Conservation (phyloP, 2,888 invertebrate species). For the Cetonia aurata region DNA sequence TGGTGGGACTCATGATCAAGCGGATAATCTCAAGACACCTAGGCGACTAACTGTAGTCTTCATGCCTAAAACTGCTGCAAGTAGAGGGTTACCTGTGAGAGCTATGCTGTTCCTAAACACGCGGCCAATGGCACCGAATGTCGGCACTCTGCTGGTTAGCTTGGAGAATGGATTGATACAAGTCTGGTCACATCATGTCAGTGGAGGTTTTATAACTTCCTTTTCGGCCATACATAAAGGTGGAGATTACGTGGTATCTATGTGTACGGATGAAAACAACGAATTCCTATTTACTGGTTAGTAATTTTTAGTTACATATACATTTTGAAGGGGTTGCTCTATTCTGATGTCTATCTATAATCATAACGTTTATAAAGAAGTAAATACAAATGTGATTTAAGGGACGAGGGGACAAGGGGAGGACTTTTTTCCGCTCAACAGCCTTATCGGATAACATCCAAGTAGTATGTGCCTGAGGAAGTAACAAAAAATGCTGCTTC, state of each 20-base stretch:
- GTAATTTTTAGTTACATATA: neutral
- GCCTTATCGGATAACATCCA: too few species aligned
- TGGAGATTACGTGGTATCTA: slow-evolving; percentile 76
- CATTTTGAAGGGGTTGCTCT: neutral
- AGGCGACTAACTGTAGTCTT: slow-evolving; percentile 65
- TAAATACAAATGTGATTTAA: too few species aligned
- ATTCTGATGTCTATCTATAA: too few species aligned
- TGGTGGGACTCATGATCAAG: neutral
- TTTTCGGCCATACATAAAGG: slow-evolving; percentile 79
- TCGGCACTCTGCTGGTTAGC: slow-evolving; percentile 78
- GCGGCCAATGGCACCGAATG: slow-evolving; percentile 68
- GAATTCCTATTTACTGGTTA: slow-evolving; percentile 79
- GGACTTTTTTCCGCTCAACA: too few species aligned
- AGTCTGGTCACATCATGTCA: slow-evolving; percentile 85
- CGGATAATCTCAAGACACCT: slow-evolving; percentile 37
- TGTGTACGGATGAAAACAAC: slow-evolving; percentile 79
- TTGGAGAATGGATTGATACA: slow-evolving; percentile 83
- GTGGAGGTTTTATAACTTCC: slow-evolving; percentile 77
- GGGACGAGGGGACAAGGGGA: too few species aligned
- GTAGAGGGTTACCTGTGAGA: slow-evolving; percentile 73
- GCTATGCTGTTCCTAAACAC: slow-evolving; percentile 76
- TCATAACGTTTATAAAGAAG: too few species aligned
- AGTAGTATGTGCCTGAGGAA: too few species aligned
- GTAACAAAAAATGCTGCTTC: too few species aligned
- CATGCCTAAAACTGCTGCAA: slow-evolving; percentile 65